Conservation (phyloP, 2,888 invertebrate species). For the Synergus itoensis region DNA sequence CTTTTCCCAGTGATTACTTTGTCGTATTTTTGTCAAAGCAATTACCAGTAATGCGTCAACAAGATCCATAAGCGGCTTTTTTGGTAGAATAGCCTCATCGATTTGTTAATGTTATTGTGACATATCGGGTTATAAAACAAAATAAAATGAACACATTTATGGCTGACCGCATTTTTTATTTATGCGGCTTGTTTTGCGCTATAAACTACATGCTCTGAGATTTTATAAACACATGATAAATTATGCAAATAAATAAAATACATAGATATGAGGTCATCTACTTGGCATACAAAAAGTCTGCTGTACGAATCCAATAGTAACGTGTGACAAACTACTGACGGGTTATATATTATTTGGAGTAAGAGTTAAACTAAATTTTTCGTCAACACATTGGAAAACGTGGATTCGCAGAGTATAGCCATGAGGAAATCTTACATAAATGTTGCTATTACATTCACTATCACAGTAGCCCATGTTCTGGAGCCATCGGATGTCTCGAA, state of each 20-base stretch:
- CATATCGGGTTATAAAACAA: slow-evolving; percentile 32
- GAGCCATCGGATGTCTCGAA: neutral
- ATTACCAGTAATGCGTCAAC: neutral
- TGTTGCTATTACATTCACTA: slow-evolving; percentile 55
- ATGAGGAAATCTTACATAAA: slow-evolving; percentile 54
- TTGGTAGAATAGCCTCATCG: neutral
- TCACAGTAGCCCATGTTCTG: slow-evolving; percentile 49
- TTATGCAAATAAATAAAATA: slow-evolving; percentile 53
- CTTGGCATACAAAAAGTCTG: slow-evolving; percentile 37
- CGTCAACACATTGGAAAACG: slow-evolving; percentile 46
- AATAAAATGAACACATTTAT: slow-evolving; percentile 55
- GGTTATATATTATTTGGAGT: slow-evolving; percentile 47
- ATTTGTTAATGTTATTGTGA: neutral
- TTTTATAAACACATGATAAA: slow-evolving; percentile 46
- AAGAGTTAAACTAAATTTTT: slow-evolving; percentile 43
- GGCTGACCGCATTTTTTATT: slow-evolving; percentile 64
- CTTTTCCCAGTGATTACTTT: neutral
- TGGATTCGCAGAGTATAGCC: slow-evolving; percentile 51
- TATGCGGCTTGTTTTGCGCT: slow-evolving; percentile 61
- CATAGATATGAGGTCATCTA: slow-evolving; percentile 45
- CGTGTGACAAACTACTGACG: slow-evolving; percentile 23
- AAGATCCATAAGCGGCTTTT: neutral
- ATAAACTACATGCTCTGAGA: slow-evolving; percentile 50
- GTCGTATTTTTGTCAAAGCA: neutral
- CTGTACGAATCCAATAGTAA: slow-evolving; percentile 41